These are phyloP conservation scores for Eulacestoma nigropectus DNA, from an alignment of 2,113 vertebrate species.

Conservation along the genomic window DNA sequence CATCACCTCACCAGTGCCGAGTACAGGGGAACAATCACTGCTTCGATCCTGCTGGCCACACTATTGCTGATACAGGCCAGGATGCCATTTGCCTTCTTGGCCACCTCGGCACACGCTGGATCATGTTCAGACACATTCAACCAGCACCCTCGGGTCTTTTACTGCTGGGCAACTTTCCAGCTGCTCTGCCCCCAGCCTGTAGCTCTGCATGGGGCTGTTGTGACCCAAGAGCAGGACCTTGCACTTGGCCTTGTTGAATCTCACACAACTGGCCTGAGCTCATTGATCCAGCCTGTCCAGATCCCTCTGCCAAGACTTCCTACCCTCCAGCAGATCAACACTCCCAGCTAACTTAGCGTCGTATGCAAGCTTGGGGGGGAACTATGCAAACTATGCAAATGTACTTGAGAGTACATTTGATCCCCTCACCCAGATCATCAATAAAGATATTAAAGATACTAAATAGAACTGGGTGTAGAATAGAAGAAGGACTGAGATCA, in stretches of 20 bases:
- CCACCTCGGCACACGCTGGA: not conserved
- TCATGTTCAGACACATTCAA: not conserved
- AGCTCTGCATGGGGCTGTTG: not conserved
- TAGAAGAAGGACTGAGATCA: not conserved
- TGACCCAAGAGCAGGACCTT: not conserved
- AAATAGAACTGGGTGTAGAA: not conserved
- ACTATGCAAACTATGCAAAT: too few species aligned
- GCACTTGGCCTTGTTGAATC: not conserved
- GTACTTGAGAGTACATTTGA: not conserved
- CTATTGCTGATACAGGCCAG: not conserved
- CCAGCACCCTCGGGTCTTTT: not conserved
- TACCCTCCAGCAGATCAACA: not conserved
- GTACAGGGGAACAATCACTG: not conserved
- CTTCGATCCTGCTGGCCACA: not conserved
- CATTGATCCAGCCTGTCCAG: not conserved
- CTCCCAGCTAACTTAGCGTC: accelerated
- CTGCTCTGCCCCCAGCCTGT: not conserved
- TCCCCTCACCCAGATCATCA: not conserved
- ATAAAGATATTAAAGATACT: not conserved
- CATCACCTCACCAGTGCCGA: not conserved
- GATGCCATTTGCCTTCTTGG: not conserved
- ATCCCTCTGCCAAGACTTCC: not conserved
- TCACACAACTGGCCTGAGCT: not conserved
- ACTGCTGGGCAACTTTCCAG: not conserved
- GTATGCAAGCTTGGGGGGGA: accelerated